Evolutionary conservation across 2,113 vertebrate genomes (phyloP).

Genomic region (Sus scrofa): T2T-Sscrofa CM000824.6:27071501-27072000

Average conservation of each 20-base stretch:
- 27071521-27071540: not conserved
- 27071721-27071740: too few relatives aligned
- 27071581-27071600: not conserved
- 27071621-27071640: too few relatives aligned
- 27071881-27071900: not conserved
- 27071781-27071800: too few relatives aligned
- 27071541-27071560: not conserved
- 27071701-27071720: too few relatives aligned
- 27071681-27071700: too few relatives aligned
- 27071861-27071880: not conserved
- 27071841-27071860: not conserved
- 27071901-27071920: not conserved
- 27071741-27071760: too few relatives aligned
- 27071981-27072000: not conserved
- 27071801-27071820: too few relatives aligned
- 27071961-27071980: not conserved
- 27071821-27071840: too few relatives aligned
- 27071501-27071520: not conserved
- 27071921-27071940: not conserved
- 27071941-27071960: not conserved
- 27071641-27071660: too few relatives aligned
- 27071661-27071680: too few relatives aligned
- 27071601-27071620: too few relatives aligned
- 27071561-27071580: slow-evolving; percentile 12
- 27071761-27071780: too few relatives aligned